These are phyloP conservation scores for Peromyscus nudipes DNA, from an alignment of 2,797 vertebrate species.

Conservation along the genomic window DNA sequence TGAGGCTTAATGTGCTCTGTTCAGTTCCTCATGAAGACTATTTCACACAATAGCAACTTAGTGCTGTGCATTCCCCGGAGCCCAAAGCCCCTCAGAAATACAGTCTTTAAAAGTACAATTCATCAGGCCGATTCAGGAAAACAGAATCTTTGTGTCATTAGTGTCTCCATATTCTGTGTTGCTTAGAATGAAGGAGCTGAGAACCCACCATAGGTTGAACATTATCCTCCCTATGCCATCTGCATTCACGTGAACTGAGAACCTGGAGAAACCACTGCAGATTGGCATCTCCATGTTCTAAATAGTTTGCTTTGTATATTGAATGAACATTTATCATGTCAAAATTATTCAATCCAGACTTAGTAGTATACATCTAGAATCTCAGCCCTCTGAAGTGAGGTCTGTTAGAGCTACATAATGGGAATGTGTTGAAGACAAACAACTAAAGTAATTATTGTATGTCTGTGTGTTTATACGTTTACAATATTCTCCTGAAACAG, in stretches of 20 bases:
- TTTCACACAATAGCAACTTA: background rate
- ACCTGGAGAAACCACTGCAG: background rate
- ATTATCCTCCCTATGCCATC: background rate
- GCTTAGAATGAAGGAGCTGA: background rate
- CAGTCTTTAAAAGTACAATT: background rate
- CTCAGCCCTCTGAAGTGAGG: background rate
- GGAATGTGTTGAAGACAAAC: background rate
- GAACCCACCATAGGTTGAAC: background rate
- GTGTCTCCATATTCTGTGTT: background rate
- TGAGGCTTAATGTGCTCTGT: background rate
- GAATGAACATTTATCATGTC: background rate
- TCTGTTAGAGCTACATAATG: no score
- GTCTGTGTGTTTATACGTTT: background rate
- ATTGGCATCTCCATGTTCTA: background rate
- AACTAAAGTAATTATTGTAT: background rate
- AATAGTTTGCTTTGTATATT: background rate
- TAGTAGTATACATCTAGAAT: background rate
- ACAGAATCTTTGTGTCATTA: background rate
- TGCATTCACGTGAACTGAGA: background rate
- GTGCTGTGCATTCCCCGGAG: background rate
- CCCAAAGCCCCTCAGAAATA: background rate
- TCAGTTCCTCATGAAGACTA: background rate
- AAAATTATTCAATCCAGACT: background rate
- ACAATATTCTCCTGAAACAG: background rate
- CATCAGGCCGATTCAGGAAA: background rate